These are phyloP conservation scores for Hippocampus guttulatus DNA, from an alignment of 2,113 vertebrate species.

Conservation along the genomic window DNA sequence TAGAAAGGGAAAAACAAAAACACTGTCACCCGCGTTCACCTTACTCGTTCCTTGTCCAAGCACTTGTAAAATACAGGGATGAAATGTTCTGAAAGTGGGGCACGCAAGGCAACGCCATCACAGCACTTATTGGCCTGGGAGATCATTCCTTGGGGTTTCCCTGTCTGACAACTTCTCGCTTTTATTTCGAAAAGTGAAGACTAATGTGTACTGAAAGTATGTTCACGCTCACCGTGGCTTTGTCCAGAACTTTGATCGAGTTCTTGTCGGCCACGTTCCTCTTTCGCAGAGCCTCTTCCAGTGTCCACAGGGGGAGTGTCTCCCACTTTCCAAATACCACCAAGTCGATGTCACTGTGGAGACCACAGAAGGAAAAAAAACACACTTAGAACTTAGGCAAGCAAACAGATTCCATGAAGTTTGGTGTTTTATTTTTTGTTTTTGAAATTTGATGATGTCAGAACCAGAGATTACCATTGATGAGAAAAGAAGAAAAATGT, in stretches of 20 bases:
- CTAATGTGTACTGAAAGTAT: background rate
- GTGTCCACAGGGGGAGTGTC: conserved; percentile 91
- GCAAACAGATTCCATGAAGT: too few species aligned
- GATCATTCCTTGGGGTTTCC: background rate
- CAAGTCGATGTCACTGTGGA: conserved; percentile 89
- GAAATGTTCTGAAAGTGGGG: background rate
- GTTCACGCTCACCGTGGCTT: conserved; percentile 82
- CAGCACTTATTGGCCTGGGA: background rate
- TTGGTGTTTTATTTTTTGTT: too few species aligned
- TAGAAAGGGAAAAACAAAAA: background rate
- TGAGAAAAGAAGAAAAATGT: too few species aligned
- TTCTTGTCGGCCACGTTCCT: conserved; percentile 91
- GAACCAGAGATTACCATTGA: too few species aligned
- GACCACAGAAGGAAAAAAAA: background rate
- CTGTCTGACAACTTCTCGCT: background rate
- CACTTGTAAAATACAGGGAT: background rate
- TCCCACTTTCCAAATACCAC: conserved; percentile 98
- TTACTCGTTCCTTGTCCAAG: background rate
- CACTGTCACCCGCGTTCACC: background rate
- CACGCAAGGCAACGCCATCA: background rate
- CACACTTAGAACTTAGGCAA: background rate
- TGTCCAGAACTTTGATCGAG: conserved; percentile 95
- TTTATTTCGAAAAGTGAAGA: background rate
- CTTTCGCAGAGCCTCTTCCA: conserved; percentile 92
- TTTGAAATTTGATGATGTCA: too few species aligned